These are phyloP conservation scores for Macrosteles quadrilineatus DNA, from an alignment of 1,140 invertebrate species.

Conservation along the genomic window DNA sequence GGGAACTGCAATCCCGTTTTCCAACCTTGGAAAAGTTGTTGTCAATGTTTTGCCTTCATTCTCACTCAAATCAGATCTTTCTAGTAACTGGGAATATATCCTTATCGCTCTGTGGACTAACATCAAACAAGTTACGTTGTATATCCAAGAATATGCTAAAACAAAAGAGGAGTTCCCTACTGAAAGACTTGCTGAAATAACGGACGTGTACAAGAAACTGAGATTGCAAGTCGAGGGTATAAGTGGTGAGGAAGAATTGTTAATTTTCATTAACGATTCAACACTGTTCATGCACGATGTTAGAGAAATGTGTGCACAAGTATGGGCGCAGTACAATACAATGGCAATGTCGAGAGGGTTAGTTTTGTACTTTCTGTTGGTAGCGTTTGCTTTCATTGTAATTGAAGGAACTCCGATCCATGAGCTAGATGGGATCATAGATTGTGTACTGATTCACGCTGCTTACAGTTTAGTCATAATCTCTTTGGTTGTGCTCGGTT, in stretches of 20 bases:
- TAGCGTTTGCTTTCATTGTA: slow-evolving; percentile 71
- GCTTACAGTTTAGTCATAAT: slow-evolving; percentile 55
- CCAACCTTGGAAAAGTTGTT: slow-evolving; percentile 84
- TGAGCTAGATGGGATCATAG: slow-evolving; percentile 58
- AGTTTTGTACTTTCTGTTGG: slow-evolving; percentile 64
- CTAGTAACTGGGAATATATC: slow-evolving; percentile 50
- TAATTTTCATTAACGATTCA: slow-evolving; percentile 55
- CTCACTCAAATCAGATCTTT: slow-evolving; percentile 18
- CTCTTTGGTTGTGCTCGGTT: slow-evolving; percentile 51
- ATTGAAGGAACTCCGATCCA: slow-evolving; percentile 62
- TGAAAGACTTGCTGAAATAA: slow-evolving; percentile 50
- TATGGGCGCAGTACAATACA: slow-evolving; percentile 85
- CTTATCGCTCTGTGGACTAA: slow-evolving; percentile 68
- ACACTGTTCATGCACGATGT: slow-evolving; percentile 62
- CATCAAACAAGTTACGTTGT: slow-evolving; percentile 65
- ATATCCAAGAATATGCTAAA: slow-evolving; percentile 55
- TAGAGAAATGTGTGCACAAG: slow-evolving; percentile 68
- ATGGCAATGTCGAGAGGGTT: slow-evolving; percentile 74
- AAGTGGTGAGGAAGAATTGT: slow-evolving; percentile 54
- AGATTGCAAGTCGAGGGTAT: slow-evolving; percentile 47
- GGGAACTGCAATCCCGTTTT: slow-evolving; percentile 89
- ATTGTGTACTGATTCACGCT: slow-evolving; percentile 60
- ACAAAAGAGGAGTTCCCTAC: slow-evolving; percentile 53
- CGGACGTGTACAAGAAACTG: slow-evolving; percentile 50
- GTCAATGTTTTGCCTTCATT: slow-evolving; percentile 64